A percentile compares a stretch with the other conserved stretches of the same genome.
Conservation (phyloP, 2,888 invertebrate genomes). For the Ecdyonurus torrentis region DNA sequence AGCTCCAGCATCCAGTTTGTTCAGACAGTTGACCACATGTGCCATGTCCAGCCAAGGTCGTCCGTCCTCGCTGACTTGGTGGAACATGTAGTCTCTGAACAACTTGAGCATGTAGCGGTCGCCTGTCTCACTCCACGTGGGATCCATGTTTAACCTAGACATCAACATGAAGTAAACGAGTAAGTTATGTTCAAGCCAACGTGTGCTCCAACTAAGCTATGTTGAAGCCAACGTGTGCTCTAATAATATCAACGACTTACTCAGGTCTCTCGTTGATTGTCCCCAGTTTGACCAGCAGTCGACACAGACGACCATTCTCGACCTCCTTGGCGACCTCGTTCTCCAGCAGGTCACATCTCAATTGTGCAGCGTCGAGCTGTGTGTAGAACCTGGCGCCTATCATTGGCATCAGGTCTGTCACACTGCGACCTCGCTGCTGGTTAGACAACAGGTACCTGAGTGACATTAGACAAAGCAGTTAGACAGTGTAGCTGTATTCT, state of each 20-base stretch:
- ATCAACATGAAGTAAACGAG: no score
- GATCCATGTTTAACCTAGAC: conserved; percentile 81
- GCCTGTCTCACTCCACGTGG: conserved; percentile 94
- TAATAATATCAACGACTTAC: conserved; percentile 35
- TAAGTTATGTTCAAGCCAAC: conserved; percentile 4
- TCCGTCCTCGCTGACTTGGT: conserved; percentile 83
- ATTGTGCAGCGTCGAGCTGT: conserved; percentile 79
- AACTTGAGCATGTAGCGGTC: conserved; percentile 96
- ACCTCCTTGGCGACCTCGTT: conserved; percentile 83
- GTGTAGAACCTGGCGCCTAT: conserved; percentile 95
- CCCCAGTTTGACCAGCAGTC: conserved; percentile 78
- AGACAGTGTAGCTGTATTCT: no score
- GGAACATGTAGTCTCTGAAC: conserved; percentile 94
- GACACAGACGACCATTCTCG: conserved; percentile 85
- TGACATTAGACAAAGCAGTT: no score
- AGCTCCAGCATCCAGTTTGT: conserved; percentile 75
- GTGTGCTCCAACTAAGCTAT: background rate
- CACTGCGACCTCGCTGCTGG: conserved; percentile 36
- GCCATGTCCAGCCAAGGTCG: conserved; percentile 94
- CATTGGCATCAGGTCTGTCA: conserved; percentile 98
- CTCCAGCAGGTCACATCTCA: conserved; percentile 76
- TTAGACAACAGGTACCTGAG: conserved; percentile 61
- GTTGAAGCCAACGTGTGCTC: background rate
- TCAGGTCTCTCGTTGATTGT: conserved; percentile 93
- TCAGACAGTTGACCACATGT: conserved; percentile 84